Base-by-base conservation (phyloP, 64 coral and sea anemone species). In the Actinia equina region DNA sequence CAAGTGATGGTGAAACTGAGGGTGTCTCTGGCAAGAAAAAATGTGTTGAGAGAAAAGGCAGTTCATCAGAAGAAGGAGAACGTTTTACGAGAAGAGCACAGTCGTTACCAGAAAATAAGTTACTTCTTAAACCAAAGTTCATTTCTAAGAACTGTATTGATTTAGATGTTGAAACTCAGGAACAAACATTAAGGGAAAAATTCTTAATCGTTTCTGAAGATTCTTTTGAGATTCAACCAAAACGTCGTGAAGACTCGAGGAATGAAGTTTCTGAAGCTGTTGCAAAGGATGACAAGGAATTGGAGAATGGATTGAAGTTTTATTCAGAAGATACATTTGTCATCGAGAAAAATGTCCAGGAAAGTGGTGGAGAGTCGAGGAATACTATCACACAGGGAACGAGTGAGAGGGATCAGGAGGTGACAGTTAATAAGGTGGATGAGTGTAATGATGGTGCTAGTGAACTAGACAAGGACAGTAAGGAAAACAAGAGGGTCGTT, bases 1-100 rank as follows among this genome's bases (percentile, higher is more conserved):
- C 78, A 4, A 81, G 78, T 81, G 78, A 81, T 52, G 78, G 78
- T 9, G 78, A 81, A 52, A 37, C 43, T 6, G 78, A 80, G 20
- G 69, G 26, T 74, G 12, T 41, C 11, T 27, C n/a, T 41, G 69
- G 69, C 20, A 41, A 11, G 2, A 74, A 74, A 74, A 74, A 74
- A 74, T 30, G n/a, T 74, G 69, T 74, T 2, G 26, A 41, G 7
- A 74, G 69, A 74, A 26, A 74, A 74, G 14, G 13, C 10, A 15
- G 3, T 74, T 30, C 12, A 41, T 74, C 69, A 41, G 69, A 41
- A 4, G 69, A 74, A 4, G 13, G 12, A 11, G 22, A 74, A 27
- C 69, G 26, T 11, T 74, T 30, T 41, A 14, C 69, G 3, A 30
- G 26, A 74, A 74, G 69, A 74, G 69, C 69, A 14, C 69, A 74